Percentiles rank a stretch among this genome's conserved stretches.
phyloP scores from a whole-genome alignment of 2,797 vertebrate genomes.

The Callimico goeldii region DNA sequence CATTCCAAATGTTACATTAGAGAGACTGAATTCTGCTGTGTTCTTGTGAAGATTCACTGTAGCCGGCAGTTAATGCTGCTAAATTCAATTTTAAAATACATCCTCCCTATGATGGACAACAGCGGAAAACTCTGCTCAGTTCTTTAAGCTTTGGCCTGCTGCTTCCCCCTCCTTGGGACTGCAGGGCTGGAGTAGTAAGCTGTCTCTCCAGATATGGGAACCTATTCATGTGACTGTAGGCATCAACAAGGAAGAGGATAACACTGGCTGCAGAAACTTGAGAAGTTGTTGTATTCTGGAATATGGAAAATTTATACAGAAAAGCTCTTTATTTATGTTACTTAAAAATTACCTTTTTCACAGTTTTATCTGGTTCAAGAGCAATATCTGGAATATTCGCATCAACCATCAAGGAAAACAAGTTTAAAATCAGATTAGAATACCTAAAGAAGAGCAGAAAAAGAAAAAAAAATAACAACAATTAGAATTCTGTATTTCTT shows the following conservation, averaged over 20 bases:
- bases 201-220: neutral
- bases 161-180: neutral
- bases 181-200: neutral
- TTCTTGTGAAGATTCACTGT: neutral
- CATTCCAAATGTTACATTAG: neutral
- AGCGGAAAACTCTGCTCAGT: neutral
- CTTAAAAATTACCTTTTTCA: slow-evolving; percentile 91
- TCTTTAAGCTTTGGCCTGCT: neutral
- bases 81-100: neutral
- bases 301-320: neutral
- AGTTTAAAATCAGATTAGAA: slow-evolving; percentile 98
- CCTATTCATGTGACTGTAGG: neutral
- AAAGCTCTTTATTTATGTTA: neutral
- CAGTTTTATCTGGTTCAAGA: slow-evolving; percentile 98
- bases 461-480: neutral
- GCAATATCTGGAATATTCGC: slow-evolving; percentile 99
- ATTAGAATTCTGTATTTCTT: neutral
- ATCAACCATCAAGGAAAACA: slow-evolving; percentile 99
- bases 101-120: neutral
- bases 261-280: neutral
- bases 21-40: neutral
- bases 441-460: slow-evolving; percentile 88
- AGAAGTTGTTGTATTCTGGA: neutral
- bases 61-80: neutral
- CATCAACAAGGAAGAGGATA: neutral